Conservation (phyloP, 2,888 invertebrate genomes). For the Brachylomia viminalis region DNA sequence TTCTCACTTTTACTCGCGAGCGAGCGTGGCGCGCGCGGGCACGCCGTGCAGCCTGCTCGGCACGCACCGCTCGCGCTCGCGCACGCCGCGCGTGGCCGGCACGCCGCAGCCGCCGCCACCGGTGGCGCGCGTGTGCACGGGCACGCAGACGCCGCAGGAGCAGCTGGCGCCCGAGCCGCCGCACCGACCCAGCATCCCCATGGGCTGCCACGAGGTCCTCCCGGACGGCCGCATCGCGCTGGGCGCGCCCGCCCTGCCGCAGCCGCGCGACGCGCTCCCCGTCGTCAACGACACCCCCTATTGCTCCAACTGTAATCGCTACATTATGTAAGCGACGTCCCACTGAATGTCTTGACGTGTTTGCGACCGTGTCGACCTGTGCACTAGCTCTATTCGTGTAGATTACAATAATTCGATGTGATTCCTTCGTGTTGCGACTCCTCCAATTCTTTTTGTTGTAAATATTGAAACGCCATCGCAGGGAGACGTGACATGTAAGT, state of each 20-base stretch:
- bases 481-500: conserved; percentile 70
- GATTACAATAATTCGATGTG: conserved; percentile 77
- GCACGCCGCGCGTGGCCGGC: conserved; percentile 84
- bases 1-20: conserved; percentile 93
- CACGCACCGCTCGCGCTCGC: conserved; percentile 85
- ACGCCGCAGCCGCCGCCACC: conserved; percentile 78
- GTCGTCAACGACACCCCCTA: conserved; percentile 91
- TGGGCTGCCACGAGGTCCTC: conserved; percentile 89
- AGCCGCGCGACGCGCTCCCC: conserved; percentile 79
- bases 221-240: conserved; percentile 88
- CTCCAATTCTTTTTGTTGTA: conserved; percentile 63
- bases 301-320: conserved; percentile 96
- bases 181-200: conserved; percentile 89
- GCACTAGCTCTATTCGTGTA: conserved; percentile 82
- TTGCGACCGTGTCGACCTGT: conserved; percentile 90
- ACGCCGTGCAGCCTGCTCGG: conserved; percentile 91
- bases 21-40: conserved; percentile 94
- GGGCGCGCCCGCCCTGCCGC: conserved; percentile 78
- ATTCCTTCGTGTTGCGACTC: conserved; percentile 73
- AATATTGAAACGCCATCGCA: conserved; percentile 57
- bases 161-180: conserved; percentile 79
- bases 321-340: conserved; percentile 95
- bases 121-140: conserved; percentile 83
- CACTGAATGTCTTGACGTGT: conserved; percentile 87
- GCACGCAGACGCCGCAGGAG: conserved; percentile 79